Conservation (phyloP, 1,140 invertebrate species). For the Linepithema humile region DNA sequence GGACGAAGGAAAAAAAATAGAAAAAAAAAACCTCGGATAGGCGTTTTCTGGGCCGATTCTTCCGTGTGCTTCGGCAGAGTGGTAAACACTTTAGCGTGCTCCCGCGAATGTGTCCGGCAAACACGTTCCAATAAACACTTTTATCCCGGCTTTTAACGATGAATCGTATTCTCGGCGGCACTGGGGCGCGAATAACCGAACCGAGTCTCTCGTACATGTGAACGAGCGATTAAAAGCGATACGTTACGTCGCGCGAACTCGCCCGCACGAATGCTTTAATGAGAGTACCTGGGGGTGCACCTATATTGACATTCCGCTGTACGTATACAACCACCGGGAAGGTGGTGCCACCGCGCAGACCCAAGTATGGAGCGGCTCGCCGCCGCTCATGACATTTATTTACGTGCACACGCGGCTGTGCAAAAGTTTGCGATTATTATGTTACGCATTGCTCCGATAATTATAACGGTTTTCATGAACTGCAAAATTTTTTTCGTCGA, state of each 20-base stretch:
- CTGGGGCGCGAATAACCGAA: conserved; percentile 37
- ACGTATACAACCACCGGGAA: neutral
- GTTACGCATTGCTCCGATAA: conserved; percentile 38
- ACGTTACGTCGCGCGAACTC: conserved; percentile 59
- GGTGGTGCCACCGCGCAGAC: neutral
- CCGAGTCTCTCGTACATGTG: conserved; percentile 20
- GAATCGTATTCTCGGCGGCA: conserved; percentile 49
- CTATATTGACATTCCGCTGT: conserved; percentile 63
- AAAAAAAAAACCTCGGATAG: conserved; percentile 2
- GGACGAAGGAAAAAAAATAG: neutral
- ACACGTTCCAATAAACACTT: conserved; percentile 61
- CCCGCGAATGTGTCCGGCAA: conserved; percentile 31
- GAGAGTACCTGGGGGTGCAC: conserved; percentile 21
- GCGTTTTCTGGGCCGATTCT: conserved; percentile 50
- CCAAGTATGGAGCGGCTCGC: conserved; percentile 37
- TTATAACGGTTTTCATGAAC: conserved; percentile 17
- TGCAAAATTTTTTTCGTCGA: neutral
- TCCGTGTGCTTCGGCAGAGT: conserved; percentile 38
- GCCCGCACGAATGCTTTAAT: conserved; percentile 62
- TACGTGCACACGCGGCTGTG: conserved; percentile 48
- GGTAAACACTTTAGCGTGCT: conserved; percentile 53
- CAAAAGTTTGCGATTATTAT: conserved; percentile 46
- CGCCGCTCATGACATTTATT: conserved; percentile 56
- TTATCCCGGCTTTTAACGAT: conserved; percentile 56
- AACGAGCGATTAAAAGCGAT: conserved; percentile 60